Conservation (phyloP, 2,797 vertebrate species). For the Squalus acanthias region DNA sequence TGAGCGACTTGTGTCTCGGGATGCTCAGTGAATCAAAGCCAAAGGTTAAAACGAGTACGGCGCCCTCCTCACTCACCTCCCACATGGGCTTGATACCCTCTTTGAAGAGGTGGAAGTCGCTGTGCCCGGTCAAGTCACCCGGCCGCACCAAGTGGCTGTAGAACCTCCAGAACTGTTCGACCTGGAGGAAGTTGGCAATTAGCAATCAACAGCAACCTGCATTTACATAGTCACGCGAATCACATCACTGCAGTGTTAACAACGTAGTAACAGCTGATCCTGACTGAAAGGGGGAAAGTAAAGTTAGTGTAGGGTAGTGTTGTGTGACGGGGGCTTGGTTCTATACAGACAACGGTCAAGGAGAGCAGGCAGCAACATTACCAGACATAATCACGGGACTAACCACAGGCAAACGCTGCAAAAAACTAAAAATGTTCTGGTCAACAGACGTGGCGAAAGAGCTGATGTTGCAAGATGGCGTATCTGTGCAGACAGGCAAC, state of each 20-base stretch:
- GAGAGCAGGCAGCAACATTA: too few relatives aligned
- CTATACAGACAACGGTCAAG: too few relatives aligned
- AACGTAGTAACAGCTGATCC: background rate
- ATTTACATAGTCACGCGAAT: background rate
- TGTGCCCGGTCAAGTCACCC: constrained; percentile 74
- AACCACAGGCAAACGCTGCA: too few relatives aligned
- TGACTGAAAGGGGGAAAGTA: background rate
- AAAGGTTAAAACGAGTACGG: background rate
- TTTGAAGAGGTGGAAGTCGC: constrained; percentile 78
- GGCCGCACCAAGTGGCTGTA: constrained; percentile 80
- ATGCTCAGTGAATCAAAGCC: background rate
- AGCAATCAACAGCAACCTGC: background rate
- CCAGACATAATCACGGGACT: too few relatives aligned
- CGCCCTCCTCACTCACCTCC: constrained; percentile 57
- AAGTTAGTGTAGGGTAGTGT: too few relatives aligned
- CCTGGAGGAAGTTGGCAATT: constrained; percentile 49
- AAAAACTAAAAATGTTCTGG: too few relatives aligned
- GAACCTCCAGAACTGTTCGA: constrained; percentile 79
- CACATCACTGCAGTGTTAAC: background rate
- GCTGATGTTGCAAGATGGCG: too few relatives aligned
- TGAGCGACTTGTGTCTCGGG: background rate
- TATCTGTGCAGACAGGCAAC: too few relatives aligned
- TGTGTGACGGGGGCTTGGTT: too few relatives aligned
- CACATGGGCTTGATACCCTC: constrained; percentile 82
- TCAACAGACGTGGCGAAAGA: too few relatives aligned